phyloP scores from a whole-genome alignment of 2,113 vertebrate species.

The Aptenodytes forsteri region DNA sequence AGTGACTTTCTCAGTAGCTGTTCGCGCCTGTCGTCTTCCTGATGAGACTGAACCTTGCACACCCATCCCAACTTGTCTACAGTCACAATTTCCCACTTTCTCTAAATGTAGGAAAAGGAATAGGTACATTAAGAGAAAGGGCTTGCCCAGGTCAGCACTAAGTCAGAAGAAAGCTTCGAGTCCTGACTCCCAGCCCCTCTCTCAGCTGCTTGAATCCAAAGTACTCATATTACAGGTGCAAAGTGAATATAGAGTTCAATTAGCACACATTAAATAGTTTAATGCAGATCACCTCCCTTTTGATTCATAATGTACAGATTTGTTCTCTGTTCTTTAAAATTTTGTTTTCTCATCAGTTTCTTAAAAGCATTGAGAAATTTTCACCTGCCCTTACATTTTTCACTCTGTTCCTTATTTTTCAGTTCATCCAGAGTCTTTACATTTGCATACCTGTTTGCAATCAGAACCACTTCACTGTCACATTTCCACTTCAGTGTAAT shows the following conservation, averaged over 20 bases:
- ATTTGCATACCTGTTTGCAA: neutral
- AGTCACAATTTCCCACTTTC: neutral
- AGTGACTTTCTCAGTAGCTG: neutral
- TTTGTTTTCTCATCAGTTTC: neutral
- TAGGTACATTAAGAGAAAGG: neutral
- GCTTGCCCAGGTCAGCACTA: neutral
- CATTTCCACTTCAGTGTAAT: neutral
- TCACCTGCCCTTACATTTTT: neutral
- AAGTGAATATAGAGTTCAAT: neutral
- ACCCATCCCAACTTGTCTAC: neutral
- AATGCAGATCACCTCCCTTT: neutral
- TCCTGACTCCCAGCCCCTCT: neutral
- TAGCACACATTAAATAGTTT: neutral
- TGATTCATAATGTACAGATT: neutral
- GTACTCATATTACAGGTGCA: neutral
- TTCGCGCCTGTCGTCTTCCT: accelerated
- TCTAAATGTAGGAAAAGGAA: neutral
- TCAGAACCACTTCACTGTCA: neutral
- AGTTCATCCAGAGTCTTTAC: neutral
- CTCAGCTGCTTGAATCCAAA: neutral
- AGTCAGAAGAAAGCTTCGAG: neutral
- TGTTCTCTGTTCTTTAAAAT: neutral
- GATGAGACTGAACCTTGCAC: neutral
- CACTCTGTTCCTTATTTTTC: neutral
- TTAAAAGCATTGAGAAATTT: neutral